Evolutionary conservation across 2,113 vertebrate species (phyloP).

Genomic region (Laticauda laticaudata): DNA sequence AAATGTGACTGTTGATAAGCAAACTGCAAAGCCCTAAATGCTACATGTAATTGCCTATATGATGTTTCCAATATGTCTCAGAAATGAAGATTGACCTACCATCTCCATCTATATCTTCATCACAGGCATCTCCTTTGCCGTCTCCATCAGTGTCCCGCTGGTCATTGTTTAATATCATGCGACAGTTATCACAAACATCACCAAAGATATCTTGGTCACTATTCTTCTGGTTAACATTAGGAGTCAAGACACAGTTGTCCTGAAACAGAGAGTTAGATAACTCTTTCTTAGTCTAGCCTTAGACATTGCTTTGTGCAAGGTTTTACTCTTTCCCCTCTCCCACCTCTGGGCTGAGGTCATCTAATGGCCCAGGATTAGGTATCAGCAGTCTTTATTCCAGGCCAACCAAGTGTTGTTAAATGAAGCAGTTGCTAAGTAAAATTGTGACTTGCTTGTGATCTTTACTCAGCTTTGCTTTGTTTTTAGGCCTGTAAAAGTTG

Average conservation of each 20-base stretch:
- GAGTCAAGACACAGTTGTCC: conserved; percentile 92
- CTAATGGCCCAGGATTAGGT: neutral
- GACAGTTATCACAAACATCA: conserved; percentile 95
- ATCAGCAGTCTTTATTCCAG: neutral
- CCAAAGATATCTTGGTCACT: conserved; percentile 89
- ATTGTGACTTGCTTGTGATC: neutral
- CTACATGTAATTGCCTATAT: neutral
- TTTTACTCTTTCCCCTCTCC: neutral
- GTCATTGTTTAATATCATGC: conserved; percentile 80
- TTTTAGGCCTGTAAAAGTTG: neutral
- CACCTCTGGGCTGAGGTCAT: neutral
- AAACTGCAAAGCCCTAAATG: neutral
- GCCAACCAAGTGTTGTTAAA: neutral
- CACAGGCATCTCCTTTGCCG: conserved; percentile 91
- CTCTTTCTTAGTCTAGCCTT: neutral
- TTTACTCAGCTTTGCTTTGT: neutral
- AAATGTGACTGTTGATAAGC: neutral
- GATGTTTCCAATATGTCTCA: neutral
- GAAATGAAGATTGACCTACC: conserved; percentile 69
- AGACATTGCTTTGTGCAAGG: neutral
- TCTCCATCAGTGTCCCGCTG: conserved; percentile 92
- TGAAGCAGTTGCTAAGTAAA: neutral
- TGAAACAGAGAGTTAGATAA: conserved; percentile 52
- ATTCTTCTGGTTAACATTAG: conserved; percentile 91
- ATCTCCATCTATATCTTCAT: conserved; percentile 96